These are phyloP conservation scores for Echinops telfairi DNA, from an alignment of 2,113 vertebrate genomes.

Conservation along the genomic window DNA sequence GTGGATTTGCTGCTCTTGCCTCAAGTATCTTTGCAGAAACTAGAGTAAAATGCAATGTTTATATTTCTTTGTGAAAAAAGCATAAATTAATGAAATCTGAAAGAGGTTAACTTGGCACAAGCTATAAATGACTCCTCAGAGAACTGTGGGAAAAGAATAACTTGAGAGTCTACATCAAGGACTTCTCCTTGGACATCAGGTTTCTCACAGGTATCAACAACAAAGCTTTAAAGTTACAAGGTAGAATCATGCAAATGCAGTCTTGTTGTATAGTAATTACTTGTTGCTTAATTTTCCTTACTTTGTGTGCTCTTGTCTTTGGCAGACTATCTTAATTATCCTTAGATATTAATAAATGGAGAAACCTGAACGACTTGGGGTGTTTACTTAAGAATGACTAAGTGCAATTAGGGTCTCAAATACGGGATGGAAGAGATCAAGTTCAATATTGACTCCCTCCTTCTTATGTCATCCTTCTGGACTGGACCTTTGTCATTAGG, in stretches of 20 bases:
- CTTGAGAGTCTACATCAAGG: background rate
- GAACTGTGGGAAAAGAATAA: constrained; percentile 24
- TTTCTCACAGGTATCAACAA: background rate
- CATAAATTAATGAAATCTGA: constrained; percentile 2
- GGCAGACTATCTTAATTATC: background rate
- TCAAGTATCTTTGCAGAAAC: constrained; percentile 54
- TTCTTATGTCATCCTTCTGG: background rate
- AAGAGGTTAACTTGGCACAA: constrained; percentile 9
- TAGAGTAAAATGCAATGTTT: constrained; percentile 1
- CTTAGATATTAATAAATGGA: background rate
- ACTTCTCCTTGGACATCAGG: background rate
- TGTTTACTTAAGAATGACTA: background rate
- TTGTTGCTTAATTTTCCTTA: background rate
- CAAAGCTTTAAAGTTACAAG: background rate
- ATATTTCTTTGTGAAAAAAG: constrained; percentile 12
- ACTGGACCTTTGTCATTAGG: too few species aligned
- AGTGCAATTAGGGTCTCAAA: background rate
- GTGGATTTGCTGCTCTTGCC: constrained; percentile 3
- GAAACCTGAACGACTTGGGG: constrained; percentile 1
- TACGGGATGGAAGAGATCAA: background rate
- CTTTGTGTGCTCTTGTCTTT: constrained; percentile 38
- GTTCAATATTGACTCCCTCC: background rate
- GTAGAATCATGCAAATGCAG: background rate
- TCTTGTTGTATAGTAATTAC: background rate
- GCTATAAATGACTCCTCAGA: background rate